Evolutionary conservation across 1,140 invertebrate species (phyloP).

Genomic region (Hetaerina americana): DNA sequence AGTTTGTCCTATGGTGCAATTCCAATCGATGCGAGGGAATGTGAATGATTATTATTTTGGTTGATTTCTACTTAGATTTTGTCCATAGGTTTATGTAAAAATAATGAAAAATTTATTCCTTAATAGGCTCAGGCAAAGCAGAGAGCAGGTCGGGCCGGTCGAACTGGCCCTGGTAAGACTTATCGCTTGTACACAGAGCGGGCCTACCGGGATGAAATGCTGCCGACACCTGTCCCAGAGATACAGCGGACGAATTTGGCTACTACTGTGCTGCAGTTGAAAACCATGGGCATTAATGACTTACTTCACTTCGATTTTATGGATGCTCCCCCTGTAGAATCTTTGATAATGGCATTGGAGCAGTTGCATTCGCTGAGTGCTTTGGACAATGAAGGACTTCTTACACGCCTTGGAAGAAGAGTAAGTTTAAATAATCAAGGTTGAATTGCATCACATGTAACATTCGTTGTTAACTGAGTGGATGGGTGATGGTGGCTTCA

Average conservation of each 20-base stretch:
- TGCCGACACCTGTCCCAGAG: constrained; percentile 97
- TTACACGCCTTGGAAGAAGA: constrained; percentile 83
- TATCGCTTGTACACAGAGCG: constrained; percentile 97
- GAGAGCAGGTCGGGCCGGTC: constrained; percentile 85
- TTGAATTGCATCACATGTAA: no score
- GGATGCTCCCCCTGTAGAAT: constrained; percentile 96
- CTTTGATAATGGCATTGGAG: constrained; percentile 93
- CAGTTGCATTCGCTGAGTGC: constrained; percentile 94
- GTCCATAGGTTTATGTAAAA: background rate
- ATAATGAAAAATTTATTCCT: background rate
- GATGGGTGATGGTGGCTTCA: no score
- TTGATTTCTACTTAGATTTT: background rate
- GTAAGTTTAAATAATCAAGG: no score
- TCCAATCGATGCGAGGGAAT: background rate
- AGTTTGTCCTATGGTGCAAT: no score
- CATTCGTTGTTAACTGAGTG: no score
- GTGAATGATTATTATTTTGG: no score
- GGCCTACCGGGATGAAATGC: constrained; percentile 97
- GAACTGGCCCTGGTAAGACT: constrained; percentile 94
- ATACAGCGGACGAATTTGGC: constrained; percentile 98
- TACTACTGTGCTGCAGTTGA: constrained; percentile 86
- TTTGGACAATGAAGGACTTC: constrained; percentile 89
- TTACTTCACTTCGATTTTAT: constrained; percentile 99
- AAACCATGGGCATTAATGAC: constrained; percentile 99
- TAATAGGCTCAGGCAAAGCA: constrained; percentile 89